These are phyloP conservation scores for Diphyllodes magnificus DNA, from an alignment of 2,113 vertebrate species.

Conservation along the genomic window DNA sequence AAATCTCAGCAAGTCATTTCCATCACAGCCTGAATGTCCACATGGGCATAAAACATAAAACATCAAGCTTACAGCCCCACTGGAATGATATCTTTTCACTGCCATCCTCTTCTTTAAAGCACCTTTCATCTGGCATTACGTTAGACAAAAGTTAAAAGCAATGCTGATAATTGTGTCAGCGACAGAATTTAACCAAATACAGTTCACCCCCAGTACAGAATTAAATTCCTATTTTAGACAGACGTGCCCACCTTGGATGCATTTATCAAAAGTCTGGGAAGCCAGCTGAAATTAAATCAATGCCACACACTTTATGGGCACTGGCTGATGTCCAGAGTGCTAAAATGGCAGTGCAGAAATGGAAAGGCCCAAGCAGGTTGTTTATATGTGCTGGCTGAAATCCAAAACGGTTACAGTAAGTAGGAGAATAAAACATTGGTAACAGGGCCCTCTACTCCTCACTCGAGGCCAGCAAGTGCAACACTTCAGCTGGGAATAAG, in stretches of 20 bases:
- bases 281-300: conserved; percentile 59
- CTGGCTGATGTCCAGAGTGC: conserved; percentile 45
- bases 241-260: background rate
- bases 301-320: conserved; percentile 34
- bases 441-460: conserved; percentile 23
- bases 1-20: conserved; percentile 5
- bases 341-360: conserved; percentile 50
- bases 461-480: background rate
- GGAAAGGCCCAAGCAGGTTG: conserved; percentile 29
- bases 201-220: background rate
- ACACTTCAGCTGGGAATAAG: background rate
- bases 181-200: background rate
- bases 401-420: conserved; percentile 56
- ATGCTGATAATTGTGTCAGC: background rate
- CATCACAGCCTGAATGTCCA: background rate
- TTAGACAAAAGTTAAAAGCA: background rate
- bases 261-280: conserved; percentile 49
- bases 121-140: background rate
- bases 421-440: conserved; percentile 43
- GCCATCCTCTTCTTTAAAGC: background rate
- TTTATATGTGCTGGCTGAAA: conserved; percentile 47
- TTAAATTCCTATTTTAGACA: conserved; percentile 24
- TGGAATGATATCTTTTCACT: background rate
- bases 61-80: background rate
- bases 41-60: background rate